phyloP scores from a whole-genome alignment of 1,140 invertebrate genomes.

The Papilio polytes region DNA sequence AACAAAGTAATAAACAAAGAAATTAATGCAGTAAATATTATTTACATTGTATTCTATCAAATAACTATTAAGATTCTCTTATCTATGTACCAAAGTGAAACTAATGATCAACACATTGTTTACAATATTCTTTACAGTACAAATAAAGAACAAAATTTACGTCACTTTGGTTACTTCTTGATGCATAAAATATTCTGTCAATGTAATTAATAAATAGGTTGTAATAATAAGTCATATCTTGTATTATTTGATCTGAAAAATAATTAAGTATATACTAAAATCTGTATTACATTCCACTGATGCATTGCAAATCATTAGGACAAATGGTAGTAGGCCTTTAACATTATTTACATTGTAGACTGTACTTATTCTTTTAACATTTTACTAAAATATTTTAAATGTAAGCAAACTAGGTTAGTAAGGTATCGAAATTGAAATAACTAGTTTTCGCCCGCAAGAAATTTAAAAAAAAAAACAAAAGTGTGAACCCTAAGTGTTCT shows the following conservation, averaged over 20 bases:
- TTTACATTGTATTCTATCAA: not conserved
- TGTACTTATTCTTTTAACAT: no score
- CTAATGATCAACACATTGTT: not conserved
- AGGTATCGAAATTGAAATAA: not conserved
- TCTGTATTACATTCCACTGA: not conserved
- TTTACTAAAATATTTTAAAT: not conserved
- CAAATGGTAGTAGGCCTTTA: no score
- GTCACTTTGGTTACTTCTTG: constrained; percentile 58
- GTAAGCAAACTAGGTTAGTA: not conserved
- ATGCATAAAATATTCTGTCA: constrained; percentile 52
- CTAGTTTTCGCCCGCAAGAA: no score
- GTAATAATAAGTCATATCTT: constrained; percentile 61
- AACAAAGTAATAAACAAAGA: no score
- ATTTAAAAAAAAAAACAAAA: no score
- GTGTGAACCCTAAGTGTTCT: no score
- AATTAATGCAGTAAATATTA: not conserved
- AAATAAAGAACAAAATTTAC: constrained; percentile 40
- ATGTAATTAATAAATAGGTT: constrained; percentile 61
- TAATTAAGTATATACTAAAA: not conserved
- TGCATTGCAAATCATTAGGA: no score
- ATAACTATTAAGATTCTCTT: constrained; percentile 7
- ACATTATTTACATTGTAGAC: no score
- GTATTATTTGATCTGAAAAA: constrained; percentile 24
- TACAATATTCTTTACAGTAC: not conserved
- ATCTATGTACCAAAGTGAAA: not conserved